phyloP scores from a whole-genome alignment of 2,888 invertebrate genomes.

The Drosophila fungiperda region DNA sequence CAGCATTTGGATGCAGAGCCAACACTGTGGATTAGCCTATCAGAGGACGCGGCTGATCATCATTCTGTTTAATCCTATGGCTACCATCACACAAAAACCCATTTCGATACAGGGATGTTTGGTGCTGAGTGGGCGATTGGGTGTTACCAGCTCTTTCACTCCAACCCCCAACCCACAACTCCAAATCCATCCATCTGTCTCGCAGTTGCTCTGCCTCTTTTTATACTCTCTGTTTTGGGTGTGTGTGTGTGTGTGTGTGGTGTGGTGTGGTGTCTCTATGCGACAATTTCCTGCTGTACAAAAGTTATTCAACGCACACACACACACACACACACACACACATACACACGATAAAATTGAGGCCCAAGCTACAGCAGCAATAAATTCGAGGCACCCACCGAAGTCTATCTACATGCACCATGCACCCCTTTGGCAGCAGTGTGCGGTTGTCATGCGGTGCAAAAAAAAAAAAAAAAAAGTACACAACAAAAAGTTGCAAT shows the following conservation, averaged over 20 bases:
- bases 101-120: conserved; percentile 34
- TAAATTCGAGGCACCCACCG: conserved; percentile 72
- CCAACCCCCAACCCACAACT: no score
- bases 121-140: conserved; percentile 6
- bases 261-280: conserved; percentile 62
- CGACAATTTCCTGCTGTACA: conserved; percentile 76
- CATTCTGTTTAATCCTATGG: conserved; percentile 13
- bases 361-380: conserved; percentile 82
- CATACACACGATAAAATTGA: conserved; percentile 41
- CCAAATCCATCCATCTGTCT: neutral
- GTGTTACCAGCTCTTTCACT: neutral
- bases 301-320: conserved; percentile 54
- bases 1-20: neutral
- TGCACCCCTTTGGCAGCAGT: conserved; percentile 11
- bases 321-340: conserved; percentile 29
- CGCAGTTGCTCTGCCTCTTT: neutral
- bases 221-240: neutral
- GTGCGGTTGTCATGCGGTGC: conserved; percentile 73
- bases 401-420: neutral
- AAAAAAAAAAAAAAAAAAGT: conserved; percentile 4
- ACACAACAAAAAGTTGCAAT: conserved; percentile 14
- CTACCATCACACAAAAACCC: conserved; percentile 32
- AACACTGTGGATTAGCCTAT: conserved; percentile 26
- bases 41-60: conserved; percentile 7
- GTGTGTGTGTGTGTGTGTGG: conserved; percentile 29